phyloP scores from a whole-genome alignment of 2,888 invertebrate species.

The Phalera bucephala region DNA sequence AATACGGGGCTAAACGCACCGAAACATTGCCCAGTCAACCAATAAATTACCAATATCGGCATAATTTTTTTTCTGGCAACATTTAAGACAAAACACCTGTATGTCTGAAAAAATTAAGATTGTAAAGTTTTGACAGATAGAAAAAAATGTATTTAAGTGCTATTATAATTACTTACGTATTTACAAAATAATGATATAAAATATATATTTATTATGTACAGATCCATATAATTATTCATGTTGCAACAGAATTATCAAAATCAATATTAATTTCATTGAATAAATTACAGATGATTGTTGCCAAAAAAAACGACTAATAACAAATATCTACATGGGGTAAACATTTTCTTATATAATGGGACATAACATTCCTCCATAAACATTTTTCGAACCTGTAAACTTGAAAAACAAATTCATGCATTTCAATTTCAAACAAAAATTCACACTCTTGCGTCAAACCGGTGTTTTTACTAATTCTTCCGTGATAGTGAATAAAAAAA shows the following conservation, averaged over 20 bases:
- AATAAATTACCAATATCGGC: slow-evolving; percentile 17
- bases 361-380: slow-evolving; percentile 21
- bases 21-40: slow-evolving; percentile 32
- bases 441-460: slow-evolving; percentile 13
- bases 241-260: too few species aligned
- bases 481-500: slow-evolving; percentile 6
- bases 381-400: slow-evolving; percentile 27
- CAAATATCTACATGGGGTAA: too few species aligned
- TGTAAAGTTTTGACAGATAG: slow-evolving; percentile 14
- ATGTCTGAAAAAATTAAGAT: slow-evolving; percentile 13
- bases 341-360: slow-evolving; percentile 44
- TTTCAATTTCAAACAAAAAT: background rate
- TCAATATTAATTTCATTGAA: too few species aligned
- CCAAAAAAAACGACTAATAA: too few species aligned
- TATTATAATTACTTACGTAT: too few species aligned
- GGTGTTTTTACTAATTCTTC: slow-evolving; percentile 8
- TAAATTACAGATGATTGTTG: too few species aligned
- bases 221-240: too few species aligned
- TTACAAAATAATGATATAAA: too few species aligned
- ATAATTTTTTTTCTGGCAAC: slow-evolving; percentile 14
- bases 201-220: too few species aligned
- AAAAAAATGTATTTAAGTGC: slow-evolving; percentile 4
- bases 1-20: slow-evolving; percentile 50
- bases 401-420: slow-evolving; percentile 5
- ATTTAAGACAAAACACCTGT: slow-evolving; percentile 7